These are phyloP conservation scores for Lasiommata megera DNA, from an alignment of 2,888 invertebrate genomes.

Conservation along the genomic window DNA sequence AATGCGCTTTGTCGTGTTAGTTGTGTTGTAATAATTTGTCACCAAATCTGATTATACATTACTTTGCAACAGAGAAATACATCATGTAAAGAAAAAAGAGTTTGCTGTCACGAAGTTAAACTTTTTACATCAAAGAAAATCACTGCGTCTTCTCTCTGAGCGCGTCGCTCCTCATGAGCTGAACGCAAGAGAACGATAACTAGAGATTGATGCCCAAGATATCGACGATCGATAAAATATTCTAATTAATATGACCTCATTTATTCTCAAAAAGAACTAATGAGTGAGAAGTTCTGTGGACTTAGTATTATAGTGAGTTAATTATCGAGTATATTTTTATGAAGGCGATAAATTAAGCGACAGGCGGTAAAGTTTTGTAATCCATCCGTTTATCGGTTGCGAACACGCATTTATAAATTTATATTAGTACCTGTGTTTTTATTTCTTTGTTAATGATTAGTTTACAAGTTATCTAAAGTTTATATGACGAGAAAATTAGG, in stretches of 20 bases:
- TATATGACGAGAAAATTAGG: conserved; percentile 1
- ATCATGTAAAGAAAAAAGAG: no score
- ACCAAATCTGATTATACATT: no score
- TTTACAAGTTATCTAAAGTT: background rate
- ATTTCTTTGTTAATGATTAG: conserved; percentile 10
- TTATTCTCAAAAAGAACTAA: conserved; percentile 5
- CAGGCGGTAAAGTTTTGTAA: conserved; percentile 18
- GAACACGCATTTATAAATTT: conserved; percentile 1
- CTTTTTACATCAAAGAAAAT: no score
- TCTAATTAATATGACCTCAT: conserved; percentile 21
- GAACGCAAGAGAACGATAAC: conserved; percentile 49
- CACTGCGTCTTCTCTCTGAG: background rate
- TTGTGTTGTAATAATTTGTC: no score
- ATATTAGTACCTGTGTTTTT: background rate
- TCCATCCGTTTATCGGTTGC: conserved; percentile 9
- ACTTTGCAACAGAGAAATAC: no score
- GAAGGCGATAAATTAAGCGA: conserved; percentile 10
- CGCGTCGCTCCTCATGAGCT: conserved; percentile 26
- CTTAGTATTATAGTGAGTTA: conserved; percentile 6
- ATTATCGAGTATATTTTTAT: conserved; percentile 18
- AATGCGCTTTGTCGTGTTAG: no score
- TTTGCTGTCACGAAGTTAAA: no score
- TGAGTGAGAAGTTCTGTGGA: conserved; percentile 15
- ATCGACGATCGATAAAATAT: conserved; percentile 40
- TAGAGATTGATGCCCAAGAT: conserved; percentile 52